Evolutionary conservation across 1,140 invertebrate species (phyloP).

Genomic region (Drosophila busckii): DNA sequence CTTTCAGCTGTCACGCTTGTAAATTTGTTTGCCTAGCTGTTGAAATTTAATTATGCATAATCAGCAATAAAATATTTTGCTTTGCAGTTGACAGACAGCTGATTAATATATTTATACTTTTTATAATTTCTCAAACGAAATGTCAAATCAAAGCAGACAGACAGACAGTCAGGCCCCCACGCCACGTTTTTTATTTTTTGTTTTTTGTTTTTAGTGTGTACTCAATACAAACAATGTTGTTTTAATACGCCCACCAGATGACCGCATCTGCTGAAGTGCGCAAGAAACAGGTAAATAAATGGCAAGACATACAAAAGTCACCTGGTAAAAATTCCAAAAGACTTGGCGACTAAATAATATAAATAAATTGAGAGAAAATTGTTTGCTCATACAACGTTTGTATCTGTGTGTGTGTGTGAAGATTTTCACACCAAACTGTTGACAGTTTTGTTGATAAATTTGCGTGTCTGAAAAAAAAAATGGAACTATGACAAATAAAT

Average conservation of each 20-base stretch:
- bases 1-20: no score
- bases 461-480: no score
- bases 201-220: constrained; percentile 1
- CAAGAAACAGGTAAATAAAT: background rate
- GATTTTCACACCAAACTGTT: constrained; percentile 55
- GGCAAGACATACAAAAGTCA: constrained; percentile 8
- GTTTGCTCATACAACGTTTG: constrained; percentile 32
- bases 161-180: no score
- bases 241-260: constrained; percentile 29
- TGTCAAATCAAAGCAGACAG: no score
- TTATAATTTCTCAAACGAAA: no score
- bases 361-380: constrained; percentile 1
- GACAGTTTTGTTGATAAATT: constrained; percentile 65
- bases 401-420: constrained; percentile 16
- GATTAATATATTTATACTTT: no score
- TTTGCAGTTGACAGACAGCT: no score
- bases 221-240: constrained; percentile 19
- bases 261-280: constrained; percentile 9
- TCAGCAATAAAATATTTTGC: no score
- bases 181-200: background rate
- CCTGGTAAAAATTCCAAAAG: constrained; percentile 69
- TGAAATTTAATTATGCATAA: no score
- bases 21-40: no score
- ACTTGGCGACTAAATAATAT: constrained; percentile 13
- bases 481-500: constrained; percentile 10